A percentile compares a stretch with the other conserved stretches of the same genome.
phyloP scores from a whole-genome alignment of 2,797 vertebrate species.

The Hippoglossus hippoglossus region DNA sequence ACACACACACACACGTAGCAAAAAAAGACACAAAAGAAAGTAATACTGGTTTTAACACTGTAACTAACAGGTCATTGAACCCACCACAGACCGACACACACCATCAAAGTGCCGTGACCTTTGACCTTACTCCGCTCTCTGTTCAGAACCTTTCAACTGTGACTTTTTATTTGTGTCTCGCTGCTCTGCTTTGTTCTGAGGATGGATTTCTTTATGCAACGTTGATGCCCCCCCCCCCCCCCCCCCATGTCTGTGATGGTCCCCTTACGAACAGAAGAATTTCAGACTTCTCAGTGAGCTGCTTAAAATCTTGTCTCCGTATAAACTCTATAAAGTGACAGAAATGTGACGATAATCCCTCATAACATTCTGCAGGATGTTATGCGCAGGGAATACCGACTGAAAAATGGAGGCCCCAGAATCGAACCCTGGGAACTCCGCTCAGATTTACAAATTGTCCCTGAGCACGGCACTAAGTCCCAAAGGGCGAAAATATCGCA shows the following conservation, averaged over 20 bases:
- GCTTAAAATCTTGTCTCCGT: too few species aligned
- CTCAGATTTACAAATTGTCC: too few species aligned
- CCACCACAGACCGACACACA: conserved; percentile 6
- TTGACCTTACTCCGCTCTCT: conserved; percentile 50
- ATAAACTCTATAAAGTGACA: too few species aligned
- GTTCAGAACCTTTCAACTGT: conserved; percentile 56
- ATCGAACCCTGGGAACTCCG: too few species aligned
- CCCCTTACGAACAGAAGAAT: not conserved
- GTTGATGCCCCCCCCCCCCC: conserved; percentile 41
- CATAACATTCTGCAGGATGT: too few species aligned
- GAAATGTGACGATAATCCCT: not conserved
- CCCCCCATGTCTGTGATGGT: conserved; percentile 10
- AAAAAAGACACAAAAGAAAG: conserved; percentile 11
- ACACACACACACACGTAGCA: conserved; percentile 42
- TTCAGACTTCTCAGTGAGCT: too few species aligned
- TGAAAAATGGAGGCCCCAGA: too few species aligned
- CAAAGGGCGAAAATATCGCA: too few species aligned
- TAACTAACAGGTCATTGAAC: conserved; percentile 3
- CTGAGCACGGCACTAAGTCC: too few species aligned
- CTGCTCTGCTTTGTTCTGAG: conserved; percentile 70
- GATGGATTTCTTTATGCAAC: conserved; percentile 68
- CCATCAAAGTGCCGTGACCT: conserved; percentile 59
- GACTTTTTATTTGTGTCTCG: conserved; percentile 56
- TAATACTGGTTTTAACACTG: conserved; percentile 4
- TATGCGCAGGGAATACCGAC: too few species aligned